Evolutionary conservation across 2,113 vertebrate species (phyloP).

Genomic region (Peromyscus californicus): DNA sequence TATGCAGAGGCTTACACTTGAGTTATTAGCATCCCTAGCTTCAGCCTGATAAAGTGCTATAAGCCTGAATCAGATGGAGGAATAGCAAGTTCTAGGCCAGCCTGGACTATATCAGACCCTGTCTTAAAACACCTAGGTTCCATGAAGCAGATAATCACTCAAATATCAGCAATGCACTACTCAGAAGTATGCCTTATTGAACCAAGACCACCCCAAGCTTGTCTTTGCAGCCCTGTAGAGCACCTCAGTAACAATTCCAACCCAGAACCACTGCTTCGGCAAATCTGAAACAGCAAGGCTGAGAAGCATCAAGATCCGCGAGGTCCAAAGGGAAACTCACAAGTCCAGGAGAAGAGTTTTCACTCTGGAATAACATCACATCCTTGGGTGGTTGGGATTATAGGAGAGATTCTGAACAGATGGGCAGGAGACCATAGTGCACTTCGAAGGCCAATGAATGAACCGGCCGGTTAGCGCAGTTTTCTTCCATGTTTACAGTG

Average conservation of each 20-base stretch:
- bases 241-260: not conserved
- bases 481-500: not conserved
- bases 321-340: not conserved
- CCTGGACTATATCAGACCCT: not conserved
- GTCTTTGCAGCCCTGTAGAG: not conserved
- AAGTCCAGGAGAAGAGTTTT: not conserved
- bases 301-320: not conserved
- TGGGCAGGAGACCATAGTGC: not conserved
- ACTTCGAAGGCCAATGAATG: not conserved
- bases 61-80: not conserved
- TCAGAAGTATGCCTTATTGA: not conserved
- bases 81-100: not conserved
- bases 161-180: not conserved
- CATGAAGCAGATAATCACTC: not conserved
- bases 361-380: not conserved
- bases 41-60: not conserved
- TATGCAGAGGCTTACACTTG: not conserved
- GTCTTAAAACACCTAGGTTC: not conserved
- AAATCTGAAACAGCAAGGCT: not conserved
- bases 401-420: not conserved
- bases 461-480: too few relatives aligned
- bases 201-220: too few relatives aligned
- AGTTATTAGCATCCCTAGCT: not conserved
- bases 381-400: not conserved
- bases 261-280: not conserved